phyloP scores from a whole-genome alignment of 2,113 vertebrate species.

The Lagopus muta region DNA sequence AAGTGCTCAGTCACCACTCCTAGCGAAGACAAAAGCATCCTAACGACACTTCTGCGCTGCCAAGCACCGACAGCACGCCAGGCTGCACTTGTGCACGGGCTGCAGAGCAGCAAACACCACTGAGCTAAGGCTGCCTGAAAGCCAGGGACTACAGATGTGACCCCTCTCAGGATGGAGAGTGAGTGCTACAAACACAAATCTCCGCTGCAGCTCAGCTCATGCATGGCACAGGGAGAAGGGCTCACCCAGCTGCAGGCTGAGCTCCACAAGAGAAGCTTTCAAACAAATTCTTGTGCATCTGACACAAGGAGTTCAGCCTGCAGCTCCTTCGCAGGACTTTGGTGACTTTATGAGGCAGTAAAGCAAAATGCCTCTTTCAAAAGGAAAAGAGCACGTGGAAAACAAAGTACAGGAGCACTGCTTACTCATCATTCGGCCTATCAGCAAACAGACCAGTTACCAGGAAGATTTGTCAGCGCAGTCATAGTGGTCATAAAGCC shows the following conservation, averaged over 20 bases:
- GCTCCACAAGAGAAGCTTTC: not conserved
- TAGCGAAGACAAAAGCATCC: not conserved
- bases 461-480: not conserved
- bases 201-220: not conserved
- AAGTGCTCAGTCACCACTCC: not conserved
- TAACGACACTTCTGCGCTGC: not conserved
- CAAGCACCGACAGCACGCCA: not conserved
- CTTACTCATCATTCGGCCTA: not conserved
- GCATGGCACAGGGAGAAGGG: not conserved
- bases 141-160: not conserved
- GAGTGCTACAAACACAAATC: not conserved
- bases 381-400: not conserved
- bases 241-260: not conserved
- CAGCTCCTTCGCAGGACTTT: not conserved
- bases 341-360: not conserved
- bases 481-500: too few relatives aligned
- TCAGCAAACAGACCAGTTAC: not conserved
- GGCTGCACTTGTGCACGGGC: fast-evolving
- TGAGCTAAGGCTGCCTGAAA: not conserved
- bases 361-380: not conserved
- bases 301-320: not conserved
- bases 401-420: not conserved
- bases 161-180: not conserved
- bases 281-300: not conserved
- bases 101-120: not conserved